A percentile compares a stretch with the other conserved stretches of the same genome.
These are phyloP conservation scores for Procambarus clarkii DNA, from an alignment of 1,140 invertebrate genomes.

Conservation along the genomic window DNA sequence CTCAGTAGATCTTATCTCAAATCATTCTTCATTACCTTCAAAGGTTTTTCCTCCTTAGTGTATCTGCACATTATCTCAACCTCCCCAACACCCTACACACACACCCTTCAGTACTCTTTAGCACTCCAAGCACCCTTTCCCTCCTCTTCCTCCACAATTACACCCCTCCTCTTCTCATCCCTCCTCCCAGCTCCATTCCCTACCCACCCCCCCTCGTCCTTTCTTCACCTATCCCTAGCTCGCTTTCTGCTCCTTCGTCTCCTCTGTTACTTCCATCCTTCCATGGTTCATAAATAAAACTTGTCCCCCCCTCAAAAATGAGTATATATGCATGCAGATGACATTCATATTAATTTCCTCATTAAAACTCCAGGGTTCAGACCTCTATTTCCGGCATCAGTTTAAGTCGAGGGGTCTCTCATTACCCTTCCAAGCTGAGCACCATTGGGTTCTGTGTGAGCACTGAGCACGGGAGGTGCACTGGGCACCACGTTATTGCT, in stretches of 20 bases:
- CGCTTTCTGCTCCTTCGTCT: neutral
- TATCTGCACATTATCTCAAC: too few relatives aligned
- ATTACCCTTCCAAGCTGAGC: neutral
- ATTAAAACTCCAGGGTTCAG: neutral
- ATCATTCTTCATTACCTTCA: too few relatives aligned
- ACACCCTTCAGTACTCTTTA: too few relatives aligned
- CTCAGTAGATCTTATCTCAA: too few relatives aligned
- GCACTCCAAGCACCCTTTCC: neutral
- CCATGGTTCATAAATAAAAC: neutral
- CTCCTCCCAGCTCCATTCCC: neutral
- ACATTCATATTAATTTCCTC: constrained; percentile 1
- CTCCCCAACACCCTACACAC: too few relatives aligned
- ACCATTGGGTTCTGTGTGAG: neutral
- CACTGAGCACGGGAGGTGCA: too few relatives aligned
- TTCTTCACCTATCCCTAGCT: neutral
- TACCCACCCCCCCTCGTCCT: too few relatives aligned
- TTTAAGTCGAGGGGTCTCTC: neutral
- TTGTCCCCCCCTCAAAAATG: neutral
- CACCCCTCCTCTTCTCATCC: neutral
- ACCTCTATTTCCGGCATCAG: neutral
- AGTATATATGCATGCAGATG: neutral
- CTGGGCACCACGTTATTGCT: too few relatives aligned
- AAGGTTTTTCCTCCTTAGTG: too few relatives aligned
- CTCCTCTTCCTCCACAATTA: neutral
- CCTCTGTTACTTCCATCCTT: neutral